A percentile compares a stretch with the other conserved stretches of the same genome.
Conservation (phyloP, 2,888 invertebrate genomes). For the Agrotis puta region DNA sequence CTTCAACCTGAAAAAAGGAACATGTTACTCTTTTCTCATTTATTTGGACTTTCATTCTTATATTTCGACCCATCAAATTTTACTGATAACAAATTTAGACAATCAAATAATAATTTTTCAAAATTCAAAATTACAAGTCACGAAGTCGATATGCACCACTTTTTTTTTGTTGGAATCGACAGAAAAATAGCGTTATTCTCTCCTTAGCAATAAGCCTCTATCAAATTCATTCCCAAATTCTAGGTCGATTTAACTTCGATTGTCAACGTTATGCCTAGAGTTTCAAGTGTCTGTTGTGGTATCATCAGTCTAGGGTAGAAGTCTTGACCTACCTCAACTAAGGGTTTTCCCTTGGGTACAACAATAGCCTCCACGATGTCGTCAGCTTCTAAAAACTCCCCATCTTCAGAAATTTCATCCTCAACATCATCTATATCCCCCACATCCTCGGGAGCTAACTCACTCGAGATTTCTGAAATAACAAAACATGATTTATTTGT, state of each 20-base stretch:
- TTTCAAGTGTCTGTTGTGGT: neutral
- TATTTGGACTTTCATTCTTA: neutral
- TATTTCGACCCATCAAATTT: neutral
- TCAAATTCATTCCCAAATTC: too few species aligned
- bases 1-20: constrained; percentile 76
- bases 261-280: neutral
- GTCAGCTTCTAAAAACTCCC: constrained; percentile 78
- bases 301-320: neutral
- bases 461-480: constrained; percentile 67
- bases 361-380: constrained; percentile 81
- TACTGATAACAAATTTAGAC: too few species aligned
- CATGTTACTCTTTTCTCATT: neutral
- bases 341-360: constrained; percentile 83
- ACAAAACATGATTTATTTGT: neutral
- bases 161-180: neutral
- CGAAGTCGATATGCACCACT: neutral
- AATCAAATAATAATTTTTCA: neutral
- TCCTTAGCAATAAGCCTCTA: neutral
- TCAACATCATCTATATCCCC: constrained; percentile 73
- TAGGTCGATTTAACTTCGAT: neutral
- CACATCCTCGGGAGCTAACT: constrained; percentile 68
- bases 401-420: constrained; percentile 66
- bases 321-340: constrained; percentile 83
- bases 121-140: neutral
- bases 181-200: neutral